Conservation (phyloP, 2,888 invertebrate genomes). For the Drosophila aldrichi region DNA sequence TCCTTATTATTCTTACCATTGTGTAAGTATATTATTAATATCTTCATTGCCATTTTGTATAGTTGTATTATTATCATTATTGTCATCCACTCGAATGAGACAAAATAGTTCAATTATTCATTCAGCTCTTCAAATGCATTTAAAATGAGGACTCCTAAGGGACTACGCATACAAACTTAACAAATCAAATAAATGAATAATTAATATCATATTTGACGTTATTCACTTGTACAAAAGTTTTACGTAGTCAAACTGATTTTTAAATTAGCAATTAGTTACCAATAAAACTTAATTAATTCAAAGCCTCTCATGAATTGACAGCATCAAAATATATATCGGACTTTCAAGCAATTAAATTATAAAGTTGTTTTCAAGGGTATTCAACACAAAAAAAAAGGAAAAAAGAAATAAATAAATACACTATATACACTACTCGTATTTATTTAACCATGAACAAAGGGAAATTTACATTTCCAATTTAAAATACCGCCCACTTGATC, state of each 20-base stretch:
- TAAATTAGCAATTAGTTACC: background rate
- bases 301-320: background rate
- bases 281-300: background rate
- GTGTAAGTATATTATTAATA: too few species aligned
- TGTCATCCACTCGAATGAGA: background rate
- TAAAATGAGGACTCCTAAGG: too few species aligned
- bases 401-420: slow-evolving; percentile 1
- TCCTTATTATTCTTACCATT: too few species aligned
- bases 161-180: too few species aligned
- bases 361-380: slow-evolving; percentile 14
- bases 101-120: background rate
- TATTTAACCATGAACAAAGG: slow-evolving; percentile 17
- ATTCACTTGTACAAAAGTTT: background rate
- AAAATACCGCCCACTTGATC: slow-evolving; percentile 2
- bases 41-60: background rate
- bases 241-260: background rate
- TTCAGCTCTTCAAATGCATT: too few species aligned
- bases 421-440: slow-evolving; percentile 9
- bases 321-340: background rate
- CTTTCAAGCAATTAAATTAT: background rate
- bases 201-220: background rate
- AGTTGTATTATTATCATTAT: background rate
- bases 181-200: too few species aligned
- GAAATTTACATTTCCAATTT: slow-evolving; percentile 38
- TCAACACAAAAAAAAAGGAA: background rate